These are phyloP conservation scores for Coracias cyanogaster DNA, from an alignment of 2,797 vertebrate genomes.

Conservation along the genomic window DNA sequence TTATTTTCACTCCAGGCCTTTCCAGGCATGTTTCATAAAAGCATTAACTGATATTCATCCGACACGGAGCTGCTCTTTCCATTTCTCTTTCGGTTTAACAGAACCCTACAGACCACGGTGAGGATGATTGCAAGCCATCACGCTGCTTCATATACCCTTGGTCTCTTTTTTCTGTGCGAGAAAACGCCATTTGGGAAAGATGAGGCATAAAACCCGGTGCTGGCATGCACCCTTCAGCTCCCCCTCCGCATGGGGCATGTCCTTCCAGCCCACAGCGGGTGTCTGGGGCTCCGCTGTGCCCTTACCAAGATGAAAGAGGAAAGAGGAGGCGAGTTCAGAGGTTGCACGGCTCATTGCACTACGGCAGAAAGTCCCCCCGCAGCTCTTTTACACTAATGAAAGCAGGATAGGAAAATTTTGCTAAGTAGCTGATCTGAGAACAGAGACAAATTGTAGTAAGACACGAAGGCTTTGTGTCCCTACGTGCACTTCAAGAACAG, in stretches of 20 bases:
- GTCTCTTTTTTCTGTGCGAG: not conserved
- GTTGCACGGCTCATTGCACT: not conserved
- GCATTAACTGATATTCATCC: conserved; percentile 32
- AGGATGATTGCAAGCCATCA: not conserved
- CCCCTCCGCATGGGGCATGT: not conserved
- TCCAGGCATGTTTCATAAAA: conserved; percentile 32
- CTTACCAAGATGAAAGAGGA: not conserved
- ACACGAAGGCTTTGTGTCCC: not conserved
- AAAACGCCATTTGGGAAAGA: not conserved
- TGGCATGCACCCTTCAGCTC: not conserved
- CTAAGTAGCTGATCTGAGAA: not conserved
- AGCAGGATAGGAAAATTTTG: not conserved
- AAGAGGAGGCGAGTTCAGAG: not conserved
- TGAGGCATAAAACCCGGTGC: not conserved
- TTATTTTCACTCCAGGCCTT: conserved; percentile 7
- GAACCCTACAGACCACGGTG: not conserved
- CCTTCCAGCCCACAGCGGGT: not conserved
- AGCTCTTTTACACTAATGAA: not conserved
- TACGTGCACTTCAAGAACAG: not conserved
- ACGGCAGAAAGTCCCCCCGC: not conserved
- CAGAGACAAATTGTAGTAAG: not conserved
- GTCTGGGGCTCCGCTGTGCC: not conserved
- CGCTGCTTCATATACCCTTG: accelerated
- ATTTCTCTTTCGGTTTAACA: conserved; percentile 38
- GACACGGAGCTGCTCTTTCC: not conserved